Percentiles rank a stretch among this genome's conserved stretches.
phyloP scores from a whole-genome alignment of 2,113 vertebrate genomes.

The Pseudorhombus dupliciocellatus region DNA sequence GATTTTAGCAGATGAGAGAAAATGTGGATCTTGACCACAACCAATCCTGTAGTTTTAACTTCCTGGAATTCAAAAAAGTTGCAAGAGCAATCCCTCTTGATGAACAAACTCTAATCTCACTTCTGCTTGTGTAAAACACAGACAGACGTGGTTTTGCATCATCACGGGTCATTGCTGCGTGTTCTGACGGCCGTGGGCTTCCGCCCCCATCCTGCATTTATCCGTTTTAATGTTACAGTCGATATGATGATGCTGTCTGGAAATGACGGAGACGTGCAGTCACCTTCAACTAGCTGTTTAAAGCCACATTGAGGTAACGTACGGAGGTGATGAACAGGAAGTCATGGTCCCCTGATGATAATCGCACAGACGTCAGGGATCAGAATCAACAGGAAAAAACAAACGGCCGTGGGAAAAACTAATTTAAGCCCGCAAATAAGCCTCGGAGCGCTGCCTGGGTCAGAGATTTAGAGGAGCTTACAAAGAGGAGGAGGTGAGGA shows the following conservation, averaged over 20 bases:
- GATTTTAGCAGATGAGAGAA: not conserved
- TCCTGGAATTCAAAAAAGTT: not conserved
- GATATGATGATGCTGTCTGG: no score
- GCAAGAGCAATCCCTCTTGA: slow-evolving; percentile 2
- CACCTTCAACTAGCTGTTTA: not conserved
- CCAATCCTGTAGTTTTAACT: no score
- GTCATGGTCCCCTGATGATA: no score
- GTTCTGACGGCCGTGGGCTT: no score
- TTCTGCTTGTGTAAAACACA: no score
- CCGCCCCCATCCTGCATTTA: not conserved
- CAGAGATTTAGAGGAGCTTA: slow-evolving; percentile 23
- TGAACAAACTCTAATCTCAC: slow-evolving; percentile 1
- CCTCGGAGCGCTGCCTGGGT: slow-evolving; percentile 18
- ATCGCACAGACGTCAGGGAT: not conserved
- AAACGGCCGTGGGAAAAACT: slow-evolving; percentile 9
- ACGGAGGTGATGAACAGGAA: no score
- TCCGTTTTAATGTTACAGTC: no score
- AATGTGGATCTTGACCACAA: not conserved
- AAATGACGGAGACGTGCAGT: not conserved
- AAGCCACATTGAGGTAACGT: no score
- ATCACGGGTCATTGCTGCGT: no score
- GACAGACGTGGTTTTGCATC: no score
- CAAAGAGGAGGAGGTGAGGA: slow-evolving; percentile 24
- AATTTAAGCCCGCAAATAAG: slow-evolving; percentile 42
- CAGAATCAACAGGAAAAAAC: not conserved